phyloP scores from a whole-genome alignment of 2,888 invertebrate genomes.

The Dryomyza anilis region DNA sequence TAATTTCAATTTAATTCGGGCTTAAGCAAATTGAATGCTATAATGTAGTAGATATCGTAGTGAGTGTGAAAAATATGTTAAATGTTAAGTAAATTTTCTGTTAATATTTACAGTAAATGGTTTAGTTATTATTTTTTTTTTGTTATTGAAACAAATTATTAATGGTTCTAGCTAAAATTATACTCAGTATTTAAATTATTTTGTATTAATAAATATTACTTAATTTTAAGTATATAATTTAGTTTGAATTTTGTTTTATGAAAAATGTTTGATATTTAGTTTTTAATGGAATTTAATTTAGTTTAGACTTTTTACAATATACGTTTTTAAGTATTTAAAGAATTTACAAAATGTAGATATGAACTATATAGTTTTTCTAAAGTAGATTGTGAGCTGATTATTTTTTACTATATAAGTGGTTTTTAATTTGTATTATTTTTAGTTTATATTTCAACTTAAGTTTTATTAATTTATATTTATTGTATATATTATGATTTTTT shows the following conservation, averaged over 20 bases:
- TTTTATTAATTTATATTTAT: neutral
- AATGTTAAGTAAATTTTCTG: constrained; percentile 11
- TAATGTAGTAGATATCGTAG: too few species aligned
- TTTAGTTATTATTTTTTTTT: constrained; percentile 5
- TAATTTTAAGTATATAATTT: too few species aligned
- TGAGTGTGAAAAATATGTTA: constrained; percentile 24
- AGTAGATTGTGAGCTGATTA: neutral
- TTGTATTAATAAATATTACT: too few species aligned
- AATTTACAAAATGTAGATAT: too few species aligned
- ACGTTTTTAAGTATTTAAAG: too few species aligned
- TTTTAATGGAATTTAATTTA: too few species aligned
- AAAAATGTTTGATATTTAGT: too few species aligned
- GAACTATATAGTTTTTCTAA: neutral
- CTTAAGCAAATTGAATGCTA: too few species aligned
- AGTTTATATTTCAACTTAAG: neutral
- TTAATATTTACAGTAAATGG: constrained; percentile 28
- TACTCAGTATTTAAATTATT: too few species aligned
- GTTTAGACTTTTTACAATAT: too few species aligned
- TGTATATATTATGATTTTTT: neutral
- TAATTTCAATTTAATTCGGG: constrained; percentile 11
- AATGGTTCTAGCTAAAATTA: constrained; percentile 14
- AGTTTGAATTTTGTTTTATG: too few species aligned
- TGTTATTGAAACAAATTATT: neutral
- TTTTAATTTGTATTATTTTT: neutral
- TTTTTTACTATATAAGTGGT: neutral